phyloP scores from a whole-genome alignment of 2,113 vertebrate genomes.

The Isurus oxyrinchus region DNA sequence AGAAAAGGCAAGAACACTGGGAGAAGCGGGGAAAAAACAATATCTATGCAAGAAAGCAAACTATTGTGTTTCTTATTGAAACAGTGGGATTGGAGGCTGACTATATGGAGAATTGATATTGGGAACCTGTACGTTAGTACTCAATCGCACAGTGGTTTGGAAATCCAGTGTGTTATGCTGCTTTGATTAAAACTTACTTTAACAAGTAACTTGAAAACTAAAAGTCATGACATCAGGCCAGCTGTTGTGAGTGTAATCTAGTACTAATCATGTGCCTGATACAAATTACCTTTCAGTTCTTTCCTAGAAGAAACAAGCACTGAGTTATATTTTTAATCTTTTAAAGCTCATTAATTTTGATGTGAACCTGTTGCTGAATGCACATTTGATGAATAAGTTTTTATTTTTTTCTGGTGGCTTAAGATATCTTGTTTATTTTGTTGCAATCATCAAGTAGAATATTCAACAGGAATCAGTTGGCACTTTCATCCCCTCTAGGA shows the following conservation, averaged over 20 bases:
- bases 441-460: not conserved
- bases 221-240: not conserved
- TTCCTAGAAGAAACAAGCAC: not conserved
- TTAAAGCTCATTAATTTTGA: conserved; percentile 26
- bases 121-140: not conserved
- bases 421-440: not conserved
- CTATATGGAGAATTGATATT: not conserved
- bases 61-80: not conserved
- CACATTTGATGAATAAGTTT: not conserved
- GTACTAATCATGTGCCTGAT: not conserved
- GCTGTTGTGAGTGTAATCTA: not conserved
- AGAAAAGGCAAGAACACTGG: not conserved
- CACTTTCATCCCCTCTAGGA: not conserved
- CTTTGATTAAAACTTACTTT: not conserved
- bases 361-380: not conserved
- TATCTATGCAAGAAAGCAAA: not conserved
- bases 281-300: not conserved
- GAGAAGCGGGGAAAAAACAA: not conserved
- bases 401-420: not conserved
- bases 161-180: not conserved
- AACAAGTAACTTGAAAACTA: not conserved
- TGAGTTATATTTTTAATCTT: not conserved
- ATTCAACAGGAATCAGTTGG: not conserved
- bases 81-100: not conserved
- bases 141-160: not conserved